Base-by-base conservation (phyloP, 2,113 vertebrate genomes). In the Elaphurus davidianus region DNA sequence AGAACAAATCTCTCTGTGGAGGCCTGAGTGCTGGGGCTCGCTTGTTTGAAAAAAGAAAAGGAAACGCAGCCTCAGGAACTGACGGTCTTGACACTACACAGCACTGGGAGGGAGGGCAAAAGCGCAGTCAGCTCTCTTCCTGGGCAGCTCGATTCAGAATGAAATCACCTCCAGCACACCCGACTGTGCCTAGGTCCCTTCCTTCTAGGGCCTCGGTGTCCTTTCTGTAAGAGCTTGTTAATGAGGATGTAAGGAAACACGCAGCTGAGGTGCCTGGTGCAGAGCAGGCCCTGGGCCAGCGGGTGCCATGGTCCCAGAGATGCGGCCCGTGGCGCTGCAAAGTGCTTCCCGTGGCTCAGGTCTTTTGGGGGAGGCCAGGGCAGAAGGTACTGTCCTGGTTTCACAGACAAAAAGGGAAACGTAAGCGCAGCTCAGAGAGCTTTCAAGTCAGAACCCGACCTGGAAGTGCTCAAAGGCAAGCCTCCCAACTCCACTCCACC, bases 81-180 rank as follows among this genome's bases (percentile, higher is more conserved):
- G 13, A 40, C 5, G 5, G 60, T 40, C 45, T 74, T 1, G 6
- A 2, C 30, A 7, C 23, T 3, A 23, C 28, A 92, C 40, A 8
- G 88, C 10, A 0, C 4, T 0, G 33, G 28, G 21, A 45, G 23
- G 64, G 16, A 33, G 33, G 0, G 7, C 7, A 62, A 1, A 21
- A 16, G 17, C 13, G 1, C 4, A 4, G 3, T 0, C 2, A 0
- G 6, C 30, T 19, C 71, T 28, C 21, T 33, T 33, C 15, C 54
- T 1, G 0, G 81, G 71, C 17, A 57, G 13, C 52, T 11, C 3
- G 25, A 43, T 40, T 28, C 45, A 62, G 28, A 55, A 90, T 33
- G 2, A 10, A 30, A 62, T 14, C 7, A 17, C 7, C 13, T 43
- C 28, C 0, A 2, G 14, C 9, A 6, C 0, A 25, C 60, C 55